Base-by-base conservation (phyloP, 2,888 invertebrate genomes). In the Anorthoa munda region DNA sequence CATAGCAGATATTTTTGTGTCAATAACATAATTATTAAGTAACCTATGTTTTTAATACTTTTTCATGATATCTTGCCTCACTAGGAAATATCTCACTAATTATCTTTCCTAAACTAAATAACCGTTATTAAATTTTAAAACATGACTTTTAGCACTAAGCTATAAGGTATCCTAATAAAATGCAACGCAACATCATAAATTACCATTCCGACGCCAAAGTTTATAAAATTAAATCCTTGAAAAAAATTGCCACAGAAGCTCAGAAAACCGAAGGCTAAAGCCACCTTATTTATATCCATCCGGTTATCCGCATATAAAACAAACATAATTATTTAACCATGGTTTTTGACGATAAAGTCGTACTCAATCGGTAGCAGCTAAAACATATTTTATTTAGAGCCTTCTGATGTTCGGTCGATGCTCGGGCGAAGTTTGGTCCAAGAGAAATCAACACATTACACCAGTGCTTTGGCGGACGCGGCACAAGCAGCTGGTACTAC, bases 401-500 rank as follows among this genome's bases (percentile, higher is more conserved):
- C 88, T 67, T 81, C 94, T 50, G 97, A 97, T 85, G 95, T 96
- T 21, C 93, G 95, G 66, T 96, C 97, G 0, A 89, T 97, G 39
- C 92, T 97, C 50, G 97, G 97, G 0, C 92, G 97, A 61, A 96
- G 97, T 79, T 90, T 94, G 82, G 96, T 97, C 7, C 89, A 96
- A 45, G 95, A 96, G 1, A 97, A 97, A 90, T 94, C 96, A 21
- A 97, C 96, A 56, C 92, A 97, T 86, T 97, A 97, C 83, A 87
- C 86, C 56, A 97, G 95, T 0, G 97, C 97, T 59, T 89, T 97
- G 72, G 93, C 90, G 60, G 97, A 97, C 82, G 96, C 96, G 11
- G 94, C 92, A 18, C 93, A 93, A 73, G 97, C 97, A 45, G 91
- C 95, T 15, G 95, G 96, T 95, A 89, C 17, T 7, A 39, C 7